These are phyloP conservation scores for Chaetodon auriga DNA, from an alignment of 2,113 vertebrate genomes.

Conservation along the genomic window DNA sequence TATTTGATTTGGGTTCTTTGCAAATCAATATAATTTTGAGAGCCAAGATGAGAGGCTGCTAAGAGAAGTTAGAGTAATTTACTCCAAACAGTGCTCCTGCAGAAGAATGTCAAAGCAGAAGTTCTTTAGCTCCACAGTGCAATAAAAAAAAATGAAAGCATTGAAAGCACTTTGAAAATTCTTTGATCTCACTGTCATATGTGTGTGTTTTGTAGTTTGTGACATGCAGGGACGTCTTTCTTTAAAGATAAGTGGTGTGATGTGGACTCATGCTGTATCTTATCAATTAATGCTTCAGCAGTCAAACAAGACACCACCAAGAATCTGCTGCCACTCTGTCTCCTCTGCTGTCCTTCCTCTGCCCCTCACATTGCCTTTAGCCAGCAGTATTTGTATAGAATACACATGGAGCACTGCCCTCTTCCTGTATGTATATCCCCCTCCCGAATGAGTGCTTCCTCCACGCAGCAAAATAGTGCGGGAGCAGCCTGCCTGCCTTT, in stretches of 20 bases:
- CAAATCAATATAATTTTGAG: not conserved
- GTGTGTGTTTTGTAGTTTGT: conserved; percentile 58
- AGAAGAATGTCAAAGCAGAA: conserved; percentile 51
- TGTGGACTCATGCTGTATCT: conserved; percentile 62
- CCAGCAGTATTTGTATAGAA: conserved; percentile 64
- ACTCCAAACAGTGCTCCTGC: conserved; percentile 20
- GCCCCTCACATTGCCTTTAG: conserved; percentile 46
- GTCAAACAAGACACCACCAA: conserved; percentile 66
- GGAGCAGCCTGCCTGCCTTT: conserved; percentile 77
- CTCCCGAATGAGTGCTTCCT: conserved; percentile 71
- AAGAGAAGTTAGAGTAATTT: not conserved
- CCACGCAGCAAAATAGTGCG: conserved; percentile 54
- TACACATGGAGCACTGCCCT: conserved; percentile 75
- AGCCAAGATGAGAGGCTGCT: not conserved
- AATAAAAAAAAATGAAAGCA: conserved; percentile 52
- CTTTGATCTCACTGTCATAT: conserved; percentile 78
- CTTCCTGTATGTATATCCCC: conserved; percentile 76
- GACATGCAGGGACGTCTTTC: conserved; percentile 72
- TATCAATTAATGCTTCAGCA: conserved; percentile 81
- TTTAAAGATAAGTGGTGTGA: conserved; percentile 74
- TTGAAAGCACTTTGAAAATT: conserved; percentile 51
- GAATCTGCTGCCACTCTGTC: conserved; percentile 70
- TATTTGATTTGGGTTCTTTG: not conserved
- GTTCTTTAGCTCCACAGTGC: conserved; percentile 39
- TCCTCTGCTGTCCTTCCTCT: conserved; percentile 61